Conservation (phyloP, 2,888 invertebrate species). For the Synanthedon myopaeformis region DNA sequence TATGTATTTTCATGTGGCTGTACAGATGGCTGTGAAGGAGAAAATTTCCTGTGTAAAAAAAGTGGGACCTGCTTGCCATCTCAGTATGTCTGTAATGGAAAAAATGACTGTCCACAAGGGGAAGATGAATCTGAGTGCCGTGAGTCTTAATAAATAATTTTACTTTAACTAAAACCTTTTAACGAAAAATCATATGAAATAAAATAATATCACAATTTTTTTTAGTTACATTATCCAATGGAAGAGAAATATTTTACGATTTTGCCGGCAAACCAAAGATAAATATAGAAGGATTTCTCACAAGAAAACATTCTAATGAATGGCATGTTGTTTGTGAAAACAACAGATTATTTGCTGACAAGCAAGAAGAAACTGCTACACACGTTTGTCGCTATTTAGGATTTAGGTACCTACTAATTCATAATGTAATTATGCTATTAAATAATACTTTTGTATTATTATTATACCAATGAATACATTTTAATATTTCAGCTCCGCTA, state of each 20-base stretch:
- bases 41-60: slow-evolving; percentile 73
- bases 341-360: slow-evolving; percentile 36
- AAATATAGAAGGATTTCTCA: slow-evolving; percentile 72
- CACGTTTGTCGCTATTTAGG: slow-evolving; percentile 77
- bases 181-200: not conserved
- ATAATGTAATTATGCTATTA: slow-evolving; percentile 8
- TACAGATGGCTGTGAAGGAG: slow-evolving; percentile 67
- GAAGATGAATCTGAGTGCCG: slow-evolving; percentile 87
- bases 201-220: slow-evolving; percentile 2
- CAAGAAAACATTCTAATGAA: slow-evolving; percentile 68
- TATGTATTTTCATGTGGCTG: no score
- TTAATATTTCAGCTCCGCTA: slow-evolving; percentile 34
- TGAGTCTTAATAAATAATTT: slow-evolving; percentile 44
- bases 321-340: slow-evolving; percentile 78
- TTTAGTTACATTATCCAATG: slow-evolving; percentile 78
- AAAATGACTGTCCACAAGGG: slow-evolving; percentile 72
- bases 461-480: no score
- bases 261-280: slow-evolving; percentile 72
- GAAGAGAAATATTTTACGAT: slow-evolving; percentile 70
- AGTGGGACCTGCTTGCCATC: slow-evolving; percentile 75
- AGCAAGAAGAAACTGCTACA: slow-evolving; percentile 59
- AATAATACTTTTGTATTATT: not conserved
- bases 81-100: slow-evolving; percentile 75
- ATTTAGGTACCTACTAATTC: slow-evolving; percentile 68
- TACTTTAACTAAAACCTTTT: not conserved